These are phyloP conservation scores for Philotrypesis tridentata DNA, from an alignment of 1,140 invertebrate genomes.

Conservation along the genomic window DNA sequence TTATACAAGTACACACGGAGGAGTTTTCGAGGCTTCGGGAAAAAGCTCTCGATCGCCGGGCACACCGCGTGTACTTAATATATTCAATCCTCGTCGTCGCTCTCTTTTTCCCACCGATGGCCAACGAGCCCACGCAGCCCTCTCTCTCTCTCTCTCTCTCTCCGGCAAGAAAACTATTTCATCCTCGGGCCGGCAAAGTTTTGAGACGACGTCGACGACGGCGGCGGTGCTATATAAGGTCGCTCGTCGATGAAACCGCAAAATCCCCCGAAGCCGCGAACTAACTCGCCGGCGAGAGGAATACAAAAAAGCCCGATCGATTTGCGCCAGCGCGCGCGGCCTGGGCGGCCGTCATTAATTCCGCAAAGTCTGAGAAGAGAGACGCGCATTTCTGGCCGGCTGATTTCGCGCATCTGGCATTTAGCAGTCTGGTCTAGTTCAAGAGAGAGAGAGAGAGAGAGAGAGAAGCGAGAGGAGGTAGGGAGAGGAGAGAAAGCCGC, in stretches of 20 bases:
- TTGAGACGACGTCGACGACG: constrained; percentile 37
- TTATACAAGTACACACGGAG: too few relatives aligned
- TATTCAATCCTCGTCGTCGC: constrained; percentile 44
- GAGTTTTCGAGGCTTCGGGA: too few relatives aligned
- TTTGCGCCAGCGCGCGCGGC: constrained; percentile 13
- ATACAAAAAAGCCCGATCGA: constrained; percentile 49
- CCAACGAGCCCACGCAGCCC: background rate
- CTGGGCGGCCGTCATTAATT: constrained; percentile 61
- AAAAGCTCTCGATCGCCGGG: background rate
- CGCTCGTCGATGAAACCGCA: constrained; percentile 46
- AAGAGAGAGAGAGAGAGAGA: constrained; percentile 51
- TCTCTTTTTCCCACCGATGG: constrained; percentile 7
- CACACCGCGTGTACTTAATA: background rate
- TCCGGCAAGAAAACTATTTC: constrained; percentile 46
- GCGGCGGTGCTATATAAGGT: too few relatives aligned
- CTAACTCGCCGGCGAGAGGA: constrained; percentile 15
- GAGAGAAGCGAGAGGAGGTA: constrained; percentile 41
- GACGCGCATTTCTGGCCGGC: constrained; percentile 62
- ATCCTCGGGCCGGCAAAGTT: constrained; percentile 45
- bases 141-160: constrained; percentile 1
- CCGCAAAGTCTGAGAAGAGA: constrained; percentile 57
- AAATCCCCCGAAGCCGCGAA: constrained; percentile 6
- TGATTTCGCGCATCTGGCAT: constrained; percentile 73
- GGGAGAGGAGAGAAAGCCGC: constrained; percentile 55
- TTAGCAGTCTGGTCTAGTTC: constrained; percentile 68